These are phyloP conservation scores for Villa cingulata DNA, from an alignment of 2,888 invertebrate species.

Conservation along the genomic window DNA sequence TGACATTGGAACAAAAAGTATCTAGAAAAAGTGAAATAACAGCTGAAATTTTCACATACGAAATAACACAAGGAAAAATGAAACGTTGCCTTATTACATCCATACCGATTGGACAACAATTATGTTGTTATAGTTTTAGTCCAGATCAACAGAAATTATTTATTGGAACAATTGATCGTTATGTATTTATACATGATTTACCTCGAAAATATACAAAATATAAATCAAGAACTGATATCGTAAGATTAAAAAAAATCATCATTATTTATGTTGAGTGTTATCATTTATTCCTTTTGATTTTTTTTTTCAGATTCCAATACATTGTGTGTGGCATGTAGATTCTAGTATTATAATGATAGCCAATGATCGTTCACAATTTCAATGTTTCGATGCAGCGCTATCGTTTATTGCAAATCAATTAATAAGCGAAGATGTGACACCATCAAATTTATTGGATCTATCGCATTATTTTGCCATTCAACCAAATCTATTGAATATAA, in stretches of 20 bases:
- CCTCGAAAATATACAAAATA: conserved; percentile 59
- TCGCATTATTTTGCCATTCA: conserved; percentile 40
- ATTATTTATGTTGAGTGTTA: background rate
- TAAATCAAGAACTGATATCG: conserved; percentile 60
- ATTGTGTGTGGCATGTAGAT: conserved; percentile 57
- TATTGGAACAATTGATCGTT: conserved; percentile 73
- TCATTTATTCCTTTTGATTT: background rate
- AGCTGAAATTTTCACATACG: conserved; percentile 53
- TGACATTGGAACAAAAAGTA: conserved; percentile 72
- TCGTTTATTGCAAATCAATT: conserved; percentile 52
- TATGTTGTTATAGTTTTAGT: conserved; percentile 51
- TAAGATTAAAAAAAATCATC: conserved; percentile 36
- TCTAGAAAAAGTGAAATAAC: conserved; percentile 56
- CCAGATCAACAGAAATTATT: conserved; percentile 61
- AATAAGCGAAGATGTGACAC: conserved; percentile 48
- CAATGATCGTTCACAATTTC: conserved; percentile 58
- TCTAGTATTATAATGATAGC: conserved; percentile 53
- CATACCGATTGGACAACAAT: conserved; percentile 55
- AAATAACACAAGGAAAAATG: conserved; percentile 42
- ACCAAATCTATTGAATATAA: conserved; percentile 41
- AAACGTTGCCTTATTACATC: conserved; percentile 52
- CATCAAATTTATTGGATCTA: conserved; percentile 49
- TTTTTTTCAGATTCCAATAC: conserved; percentile 44
- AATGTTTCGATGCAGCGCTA: conserved; percentile 61
- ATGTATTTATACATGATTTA: conserved; percentile 66